A percentile compares a stretch with the other conserved stretches of the same genome.
phyloP scores from a whole-genome alignment of 2,797 vertebrate genomes.

The Coilia nasus region DNA sequence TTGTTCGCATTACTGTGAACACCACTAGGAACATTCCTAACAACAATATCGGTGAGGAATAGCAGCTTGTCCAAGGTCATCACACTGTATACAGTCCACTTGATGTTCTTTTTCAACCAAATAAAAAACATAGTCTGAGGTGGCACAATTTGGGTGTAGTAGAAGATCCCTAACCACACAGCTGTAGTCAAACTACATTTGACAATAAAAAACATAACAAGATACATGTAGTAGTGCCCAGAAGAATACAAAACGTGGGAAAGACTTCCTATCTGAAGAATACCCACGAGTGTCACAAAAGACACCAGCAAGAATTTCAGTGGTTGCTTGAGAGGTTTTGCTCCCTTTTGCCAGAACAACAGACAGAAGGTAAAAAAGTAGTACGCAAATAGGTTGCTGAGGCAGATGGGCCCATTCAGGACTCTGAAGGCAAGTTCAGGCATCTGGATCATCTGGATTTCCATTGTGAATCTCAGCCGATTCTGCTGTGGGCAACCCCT shows the following conservation, averaged over 20 bases:
- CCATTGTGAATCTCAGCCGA: not conserved
- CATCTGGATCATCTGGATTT: not conserved
- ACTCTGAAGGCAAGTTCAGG: not conserved
- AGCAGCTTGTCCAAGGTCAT: conserved; percentile 30
- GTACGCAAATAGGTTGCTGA: conserved; percentile 45
- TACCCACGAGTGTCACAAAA: conserved; percentile 42
- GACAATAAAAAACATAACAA: conserved; percentile 35
- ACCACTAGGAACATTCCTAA: no score
- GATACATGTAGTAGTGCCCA: conserved; percentile 59
- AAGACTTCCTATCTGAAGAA: conserved; percentile 32
- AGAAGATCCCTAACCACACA: conserved; percentile 22
- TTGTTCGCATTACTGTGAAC: not conserved
- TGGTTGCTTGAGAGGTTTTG: conserved; percentile 52
- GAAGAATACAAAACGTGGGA: conserved; percentile 49
- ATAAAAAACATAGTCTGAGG: conserved; percentile 22
- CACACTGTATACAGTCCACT: conserved; percentile 39
- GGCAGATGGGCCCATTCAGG: not conserved
- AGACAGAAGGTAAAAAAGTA: conserved; percentile 58
- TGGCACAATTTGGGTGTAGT: conserved; percentile 62
- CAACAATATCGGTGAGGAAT: not conserved
- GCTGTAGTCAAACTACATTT: conserved; percentile 42
- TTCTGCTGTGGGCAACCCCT: not conserved
- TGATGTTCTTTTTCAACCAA: conserved; percentile 63
- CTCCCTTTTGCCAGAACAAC: conserved; percentile 26
- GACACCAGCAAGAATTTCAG: conserved; percentile 54